phyloP scores from a whole-genome alignment of 2,113 vertebrate species.

The Casuarius casuarius region DNA sequence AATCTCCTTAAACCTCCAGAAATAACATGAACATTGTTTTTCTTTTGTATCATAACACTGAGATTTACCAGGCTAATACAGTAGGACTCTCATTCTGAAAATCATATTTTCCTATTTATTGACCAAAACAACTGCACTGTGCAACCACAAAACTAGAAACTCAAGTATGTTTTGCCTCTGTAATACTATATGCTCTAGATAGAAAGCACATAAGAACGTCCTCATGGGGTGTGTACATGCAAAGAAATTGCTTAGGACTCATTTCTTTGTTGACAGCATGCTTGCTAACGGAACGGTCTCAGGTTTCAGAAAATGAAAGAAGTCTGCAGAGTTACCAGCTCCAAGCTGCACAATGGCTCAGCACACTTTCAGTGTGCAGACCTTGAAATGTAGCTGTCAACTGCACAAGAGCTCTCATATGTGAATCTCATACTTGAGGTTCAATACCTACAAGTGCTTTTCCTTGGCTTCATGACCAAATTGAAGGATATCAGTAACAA shows the following conservation, averaged over 20 bases:
- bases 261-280: neutral
- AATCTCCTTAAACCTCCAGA: slow-evolving; percentile 53
- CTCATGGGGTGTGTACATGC: neutral
- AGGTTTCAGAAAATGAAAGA: neutral
- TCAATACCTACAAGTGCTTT: neutral
- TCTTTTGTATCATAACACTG: slow-evolving; percentile 61
- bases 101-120: slow-evolving; percentile 33
- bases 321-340: neutral
- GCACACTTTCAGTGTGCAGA: neutral
- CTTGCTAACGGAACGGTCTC: neutral
- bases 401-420: accelerated
- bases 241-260: neutral
- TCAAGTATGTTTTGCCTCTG: neutral
- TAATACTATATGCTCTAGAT: neutral
- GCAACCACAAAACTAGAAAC: neutral
- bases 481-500: neutral
- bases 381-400: neutral
- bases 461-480: neutral
- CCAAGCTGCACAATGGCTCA: neutral
- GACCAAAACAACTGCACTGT: neutral
- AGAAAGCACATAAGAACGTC: slow-evolving; percentile 3
- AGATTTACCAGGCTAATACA: slow-evolving; percentile 55
- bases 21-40: slow-evolving; percentile 67
- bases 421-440: neutral
- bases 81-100: slow-evolving; percentile 24